Percentiles rank a stretch among this genome's conserved stretches.
These are phyloP conservation scores for Vultur gryphus DNA, from an alignment of 2,797 vertebrate species.

Conservation along the genomic window DNA sequence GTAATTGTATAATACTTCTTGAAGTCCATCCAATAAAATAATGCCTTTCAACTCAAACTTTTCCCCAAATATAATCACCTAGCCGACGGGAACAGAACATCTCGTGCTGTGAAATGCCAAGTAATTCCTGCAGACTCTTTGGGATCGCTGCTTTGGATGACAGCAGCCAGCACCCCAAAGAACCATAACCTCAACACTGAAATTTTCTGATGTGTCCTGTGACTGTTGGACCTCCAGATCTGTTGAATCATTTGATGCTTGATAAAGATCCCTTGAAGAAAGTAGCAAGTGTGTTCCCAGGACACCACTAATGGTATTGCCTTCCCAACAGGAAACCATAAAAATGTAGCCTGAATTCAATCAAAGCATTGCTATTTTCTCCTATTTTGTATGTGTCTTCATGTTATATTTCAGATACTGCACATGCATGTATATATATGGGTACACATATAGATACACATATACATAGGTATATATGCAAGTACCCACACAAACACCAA, in stretches of 20 bases:
- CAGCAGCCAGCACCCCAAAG: background rate
- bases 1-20: background rate
- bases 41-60: background rate
- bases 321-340: background rate
- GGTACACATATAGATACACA: background rate
- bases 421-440: background rate
- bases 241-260: background rate
- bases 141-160: background rate
- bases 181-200: background rate
- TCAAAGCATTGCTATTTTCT: background rate
- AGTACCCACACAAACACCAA: background rate
- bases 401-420: background rate
- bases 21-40: constrained; percentile 33
- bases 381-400: background rate
- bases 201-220: background rate
- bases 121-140: background rate
- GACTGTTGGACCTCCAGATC: background rate
- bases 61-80: background rate
- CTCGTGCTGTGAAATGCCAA: background rate
- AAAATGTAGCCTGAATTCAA: background rate
- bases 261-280: background rate
- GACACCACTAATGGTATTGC: background rate
- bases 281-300: background rate
- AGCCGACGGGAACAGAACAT: background rate
- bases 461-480: background rate